These are phyloP conservation scores for Helicoverpa assulta DNA, from an alignment of 2,888 invertebrate species.

Conservation along the genomic window DNA sequence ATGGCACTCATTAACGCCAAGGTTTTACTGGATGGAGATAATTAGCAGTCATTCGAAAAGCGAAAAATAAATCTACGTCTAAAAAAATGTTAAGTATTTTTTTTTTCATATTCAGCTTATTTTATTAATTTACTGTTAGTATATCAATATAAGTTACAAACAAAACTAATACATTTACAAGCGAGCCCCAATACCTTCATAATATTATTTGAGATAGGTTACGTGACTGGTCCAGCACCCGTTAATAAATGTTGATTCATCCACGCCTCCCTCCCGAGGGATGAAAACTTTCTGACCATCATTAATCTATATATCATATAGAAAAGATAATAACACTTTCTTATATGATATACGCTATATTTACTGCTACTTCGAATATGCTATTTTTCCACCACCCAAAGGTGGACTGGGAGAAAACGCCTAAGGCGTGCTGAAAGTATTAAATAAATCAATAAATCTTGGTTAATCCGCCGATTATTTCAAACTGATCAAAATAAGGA, in stretches of 20 bases:
- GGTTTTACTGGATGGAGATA: not conserved
- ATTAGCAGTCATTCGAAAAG: too few relatives aligned
- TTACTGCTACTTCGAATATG: slow-evolving; percentile 1
- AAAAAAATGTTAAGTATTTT: too few relatives aligned
- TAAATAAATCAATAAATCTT: too few relatives aligned
- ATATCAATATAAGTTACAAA: not conserved
- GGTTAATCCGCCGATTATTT: not conserved
- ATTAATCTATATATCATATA: slow-evolving; percentile 39
- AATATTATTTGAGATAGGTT: slow-evolving; percentile 24
- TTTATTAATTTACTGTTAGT: too few relatives aligned
- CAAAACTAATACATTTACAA: not conserved
- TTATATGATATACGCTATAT: slow-evolving; percentile 2
- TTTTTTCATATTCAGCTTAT: too few relatives aligned
- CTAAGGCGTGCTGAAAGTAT: too few relatives aligned
- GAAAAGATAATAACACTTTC: slow-evolving; percentile 26
- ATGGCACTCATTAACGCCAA: slow-evolving; percentile 16
- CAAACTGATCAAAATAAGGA: not conserved
- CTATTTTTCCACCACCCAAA: too few relatives aligned
- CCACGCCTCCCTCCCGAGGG: slow-evolving; percentile 23
- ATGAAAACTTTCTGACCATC: slow-evolving; percentile 48
- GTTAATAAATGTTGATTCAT: slow-evolving; percentile 57
- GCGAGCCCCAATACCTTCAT: not conserved
- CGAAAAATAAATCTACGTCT: too few relatives aligned
- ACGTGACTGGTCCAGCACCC: slow-evolving; percentile 29
- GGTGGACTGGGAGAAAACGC: too few relatives aligned